Percentiles rank a stretch among this genome's conserved stretches.
phyloP scores from a whole-genome alignment of 1,140 invertebrate species.

The Medauroidea extradentata region DNA sequence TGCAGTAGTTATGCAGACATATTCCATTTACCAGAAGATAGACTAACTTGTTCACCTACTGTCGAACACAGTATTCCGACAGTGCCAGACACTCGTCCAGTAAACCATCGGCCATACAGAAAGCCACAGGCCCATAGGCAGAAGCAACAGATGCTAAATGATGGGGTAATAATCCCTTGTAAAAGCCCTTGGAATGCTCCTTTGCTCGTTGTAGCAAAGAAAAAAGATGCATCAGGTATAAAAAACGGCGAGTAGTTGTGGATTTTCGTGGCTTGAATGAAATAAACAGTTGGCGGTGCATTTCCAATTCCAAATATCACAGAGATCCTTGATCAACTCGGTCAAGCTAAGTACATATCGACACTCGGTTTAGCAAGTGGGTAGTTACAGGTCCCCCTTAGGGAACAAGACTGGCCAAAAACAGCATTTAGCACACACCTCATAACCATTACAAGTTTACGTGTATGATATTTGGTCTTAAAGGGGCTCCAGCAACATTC shows the following conservation, averaged over 20 bases:
- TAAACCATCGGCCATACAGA: not conserved
- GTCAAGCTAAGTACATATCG: constrained; percentile 30
- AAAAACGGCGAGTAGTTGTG: constrained; percentile 24
- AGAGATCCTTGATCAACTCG: constrained; percentile 35
- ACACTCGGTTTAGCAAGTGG: constrained; percentile 37
- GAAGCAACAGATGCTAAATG: constrained; percentile 5
- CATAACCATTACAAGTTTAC: constrained; percentile 35
- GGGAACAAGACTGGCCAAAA: constrained; percentile 37
- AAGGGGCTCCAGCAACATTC: constrained; percentile 37
- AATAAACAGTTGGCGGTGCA: constrained; percentile 35
- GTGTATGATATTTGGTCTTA: constrained; percentile 35
- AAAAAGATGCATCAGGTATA: constrained; percentile 3
- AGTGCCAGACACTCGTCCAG: not conserved
- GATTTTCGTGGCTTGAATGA: constrained; percentile 43
- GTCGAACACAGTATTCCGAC: constrained; percentile 4
- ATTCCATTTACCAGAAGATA: constrained; percentile 8
- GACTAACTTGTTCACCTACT: not conserved
- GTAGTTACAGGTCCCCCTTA: constrained; percentile 25
- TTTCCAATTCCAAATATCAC: no score
- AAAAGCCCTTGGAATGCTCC: constrained; percentile 3
- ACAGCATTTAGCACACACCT: constrained; percentile 44
- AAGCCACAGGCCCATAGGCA: constrained; percentile 3
- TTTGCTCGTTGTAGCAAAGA: constrained; percentile 10
- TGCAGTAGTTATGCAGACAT: constrained; percentile 11
- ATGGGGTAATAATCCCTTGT: constrained; percentile 5